Evolutionary conservation across 2,888 invertebrate species (phyloP), one percentile per base, ranked within the genome.

Genomic region (Cyclophora punctaria): DNA sequence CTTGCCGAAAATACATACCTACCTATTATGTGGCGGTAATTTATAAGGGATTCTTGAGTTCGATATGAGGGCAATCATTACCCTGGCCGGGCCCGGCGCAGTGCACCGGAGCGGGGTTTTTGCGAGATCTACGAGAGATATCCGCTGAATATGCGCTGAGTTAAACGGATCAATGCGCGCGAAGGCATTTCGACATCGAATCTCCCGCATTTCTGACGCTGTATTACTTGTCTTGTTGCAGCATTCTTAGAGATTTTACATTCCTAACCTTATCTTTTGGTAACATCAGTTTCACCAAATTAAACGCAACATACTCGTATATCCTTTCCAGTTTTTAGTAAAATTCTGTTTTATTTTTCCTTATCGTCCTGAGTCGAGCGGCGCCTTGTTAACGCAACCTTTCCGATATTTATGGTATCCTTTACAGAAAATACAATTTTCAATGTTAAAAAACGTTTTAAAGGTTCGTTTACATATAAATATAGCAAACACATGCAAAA

Each of bases 331-430:
- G 72, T 76, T 67, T 80, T 77, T 67, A 75, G 73, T 78, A 71
- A 78, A 80, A 75, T 76, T 69, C 79, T 78, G 75, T 78, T 84
- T 84, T 84, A 84, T 85, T 84, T 83, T 83, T 81, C 81, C 78
- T 78, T 5, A 37, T 37, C 75, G 80, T 78, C 70, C 67, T 67
- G 53, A 73, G 60, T 71, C 72, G 73, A 75, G 69, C 74, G 75
- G 76, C 83, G 37, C 37, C 37, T 85, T 83, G 85, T 86, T 86
- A 86, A 85, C 84, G 81, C 84, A 82, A 84, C 84, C 83, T 85
- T 83, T 83, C 67, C 75, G 69, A 83, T 83, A 84, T 86, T 85
- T 86, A 86, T 86, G 79, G 81, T 85, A 84, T 85, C 85, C 85
- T 84, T 81, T 78, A 75, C 78, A 82, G 77, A 83, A 84, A 80